Evolutionary conservation across 1,140 invertebrate species (phyloP), one percentile per base, ranked within the genome.

Genomic region (Meloidogyne hapla): DNA sequence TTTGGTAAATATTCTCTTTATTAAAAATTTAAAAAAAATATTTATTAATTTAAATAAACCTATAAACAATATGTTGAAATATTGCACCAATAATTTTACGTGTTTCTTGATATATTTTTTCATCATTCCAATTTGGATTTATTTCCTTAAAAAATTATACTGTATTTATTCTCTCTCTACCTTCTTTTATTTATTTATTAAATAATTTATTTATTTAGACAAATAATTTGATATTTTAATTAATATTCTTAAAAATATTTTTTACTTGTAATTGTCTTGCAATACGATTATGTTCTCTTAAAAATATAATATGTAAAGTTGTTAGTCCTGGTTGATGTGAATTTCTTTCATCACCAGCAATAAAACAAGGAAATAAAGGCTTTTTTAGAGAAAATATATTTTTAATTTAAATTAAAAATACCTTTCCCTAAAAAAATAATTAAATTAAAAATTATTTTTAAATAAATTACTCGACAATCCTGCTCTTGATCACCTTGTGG

Each of bases 51-150:
- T n/a, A n/a, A n/a, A n/a, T n/a, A n/a, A n/a, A n/a, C n/a, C n/a
- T n/a, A n/a, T n/a, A n/a, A 2, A 93, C 93, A 61, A 97, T 93
- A 82, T 94, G 93, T 82, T 96, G 94, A 82, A 95, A 91, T 82
- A 93, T 90, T 45, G 94, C 94, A 5, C 92, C 91, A 1, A 95
- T 92, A 28, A 95, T 91, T 72, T 91, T 90, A 77, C 93, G 91
- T 0, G 93, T 90, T 84, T 94, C 93, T 83, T 85, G 85, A 62
- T 82, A 85, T 18, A 85, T 70, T 56, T 76, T 82, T 68, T 89
- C 88, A 74, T 89, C 88, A 64, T 79, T 76, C 88, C 88, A 89
- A 15, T 80, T 71, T n/a, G 88, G 84, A 78, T 89, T 89, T 3
- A 88, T 67, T 68, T 91, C 89, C 0, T 42, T 45, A 45, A 15